Percentiles rank a stretch among this genome's conserved stretches.
Evolutionary conservation across 2,797 vertebrate species (phyloP).

Genomic region (Micropoecilia bifurca): DNA sequence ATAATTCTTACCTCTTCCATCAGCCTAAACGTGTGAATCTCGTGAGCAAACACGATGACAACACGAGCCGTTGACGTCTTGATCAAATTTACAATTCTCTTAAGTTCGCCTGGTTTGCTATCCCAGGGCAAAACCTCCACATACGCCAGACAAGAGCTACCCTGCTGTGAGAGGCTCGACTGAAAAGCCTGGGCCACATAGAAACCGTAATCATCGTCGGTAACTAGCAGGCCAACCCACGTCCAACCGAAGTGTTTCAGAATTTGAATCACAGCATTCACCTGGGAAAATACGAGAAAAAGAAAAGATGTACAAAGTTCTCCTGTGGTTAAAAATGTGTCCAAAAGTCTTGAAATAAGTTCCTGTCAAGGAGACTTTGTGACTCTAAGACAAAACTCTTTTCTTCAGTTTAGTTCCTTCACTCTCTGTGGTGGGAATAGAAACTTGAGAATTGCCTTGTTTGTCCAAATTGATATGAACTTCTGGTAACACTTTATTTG

Average conservation of each 20-base stretch:
- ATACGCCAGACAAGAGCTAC: slow-evolving; percentile 67
- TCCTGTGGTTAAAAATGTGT: neutral
- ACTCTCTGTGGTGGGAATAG: neutral
- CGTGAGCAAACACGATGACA: slow-evolving; percentile 60
- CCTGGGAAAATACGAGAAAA: slow-evolving; percentile 25
- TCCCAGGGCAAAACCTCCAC: slow-evolving; percentile 67
- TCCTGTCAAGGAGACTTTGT: neutral
- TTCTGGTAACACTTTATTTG: neutral
- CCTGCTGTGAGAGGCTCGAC: slow-evolving; percentile 37
- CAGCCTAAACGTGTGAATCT: slow-evolving; percentile 41
- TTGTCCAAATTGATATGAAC: neutral
- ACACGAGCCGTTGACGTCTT: slow-evolving; percentile 56
- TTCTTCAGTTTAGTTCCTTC: neutral
- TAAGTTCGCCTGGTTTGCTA: slow-evolving; percentile 42
- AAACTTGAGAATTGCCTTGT: neutral
- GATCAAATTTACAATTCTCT: slow-evolving; percentile 54
- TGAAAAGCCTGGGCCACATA: slow-evolving; percentile 68
- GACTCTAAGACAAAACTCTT: neutral
- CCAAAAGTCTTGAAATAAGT: neutral
- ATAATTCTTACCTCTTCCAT: slow-evolving; percentile 53
- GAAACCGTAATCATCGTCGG: slow-evolving; percentile 75
- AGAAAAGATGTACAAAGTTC: neutral
- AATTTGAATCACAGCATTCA: slow-evolving; percentile 71
- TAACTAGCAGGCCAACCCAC: slow-evolving; percentile 74
- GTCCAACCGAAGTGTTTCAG: slow-evolving; percentile 74